A percentile compares a stretch with the other conserved stretches of the same genome.
Evolutionary conservation across 2,113 vertebrate species (phyloP).

Genomic region (Myodes glareolus): DNA sequence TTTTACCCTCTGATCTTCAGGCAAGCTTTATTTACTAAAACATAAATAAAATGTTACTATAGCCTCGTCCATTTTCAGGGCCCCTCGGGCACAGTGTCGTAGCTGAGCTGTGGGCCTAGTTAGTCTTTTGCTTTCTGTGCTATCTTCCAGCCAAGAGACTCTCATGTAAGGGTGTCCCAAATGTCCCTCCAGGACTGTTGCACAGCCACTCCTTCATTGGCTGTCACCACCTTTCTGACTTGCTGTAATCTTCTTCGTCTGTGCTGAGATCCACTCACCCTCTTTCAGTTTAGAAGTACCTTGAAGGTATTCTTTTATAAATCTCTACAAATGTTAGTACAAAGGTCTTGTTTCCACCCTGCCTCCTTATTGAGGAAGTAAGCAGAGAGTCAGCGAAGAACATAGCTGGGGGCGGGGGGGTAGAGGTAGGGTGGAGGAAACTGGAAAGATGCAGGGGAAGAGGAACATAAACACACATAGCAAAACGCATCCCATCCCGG

Average conservation of each 20-base stretch:
- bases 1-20: too few species aligned
- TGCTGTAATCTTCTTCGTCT: neutral
- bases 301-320: neutral
- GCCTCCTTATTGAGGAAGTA: neutral
- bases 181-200: neutral
- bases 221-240: neutral
- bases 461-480: neutral
- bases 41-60: too few species aligned
- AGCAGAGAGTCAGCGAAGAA: neutral
- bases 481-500: neutral
- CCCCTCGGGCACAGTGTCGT: neutral
- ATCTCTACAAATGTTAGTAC: neutral
- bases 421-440: neutral
- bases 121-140: neutral
- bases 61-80: too few species aligned
- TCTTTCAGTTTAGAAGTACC: neutral
- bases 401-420: neutral
- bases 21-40: too few species aligned
- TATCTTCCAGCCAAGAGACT: neutral
- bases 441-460: neutral
- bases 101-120: neutral
- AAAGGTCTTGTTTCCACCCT: neutral
- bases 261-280: neutral
- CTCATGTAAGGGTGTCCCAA: neutral
- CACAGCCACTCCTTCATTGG: neutral